phyloP scores from a whole-genome alignment of 2,888 invertebrate species.

The Tenthredo scrophulariae region DNA sequence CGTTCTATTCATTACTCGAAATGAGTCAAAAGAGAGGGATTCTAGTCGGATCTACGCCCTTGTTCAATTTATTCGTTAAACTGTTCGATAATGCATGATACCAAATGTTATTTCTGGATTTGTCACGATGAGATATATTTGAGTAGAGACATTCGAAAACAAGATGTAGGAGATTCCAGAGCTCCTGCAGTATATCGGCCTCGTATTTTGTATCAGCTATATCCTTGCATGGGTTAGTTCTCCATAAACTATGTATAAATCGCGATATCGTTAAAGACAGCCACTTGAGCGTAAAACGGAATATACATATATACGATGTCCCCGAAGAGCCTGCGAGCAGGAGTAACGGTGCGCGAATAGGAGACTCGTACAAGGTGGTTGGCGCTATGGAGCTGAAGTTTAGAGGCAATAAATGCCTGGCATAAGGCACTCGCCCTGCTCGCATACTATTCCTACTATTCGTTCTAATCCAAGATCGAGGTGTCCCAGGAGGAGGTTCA shows the following conservation, averaged over 20 bases:
- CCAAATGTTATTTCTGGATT: background rate
- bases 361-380: conserved; percentile 44
- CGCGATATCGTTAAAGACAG: conserved; percentile 48
- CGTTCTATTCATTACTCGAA: background rate
- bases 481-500: conserved; percentile 23
- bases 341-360: conserved; percentile 48
- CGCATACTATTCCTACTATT: conserved; percentile 30
- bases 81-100: background rate
- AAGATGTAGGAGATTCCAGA: background rate
- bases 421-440: conserved; percentile 28
- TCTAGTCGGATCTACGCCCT: background rate
- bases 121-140: no score
- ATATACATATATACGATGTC: conserved; percentile 43
- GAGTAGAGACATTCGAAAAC: background rate
- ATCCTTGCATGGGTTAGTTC: background rate
- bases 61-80: background rate
- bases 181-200: background rate
- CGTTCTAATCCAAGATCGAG: background rate
- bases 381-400: conserved; percentile 32
- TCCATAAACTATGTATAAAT: conserved; percentile 28
- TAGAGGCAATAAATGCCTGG: conserved; percentile 48
- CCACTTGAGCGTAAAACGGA: conserved; percentile 51
- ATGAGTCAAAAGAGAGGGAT: no score
- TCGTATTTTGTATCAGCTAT: conserved; percentile 15
- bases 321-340: conserved; percentile 31